phyloP scores from a whole-genome alignment of 1,140 invertebrate genomes.

The Trachymyrmex septentrionalis region DNA sequence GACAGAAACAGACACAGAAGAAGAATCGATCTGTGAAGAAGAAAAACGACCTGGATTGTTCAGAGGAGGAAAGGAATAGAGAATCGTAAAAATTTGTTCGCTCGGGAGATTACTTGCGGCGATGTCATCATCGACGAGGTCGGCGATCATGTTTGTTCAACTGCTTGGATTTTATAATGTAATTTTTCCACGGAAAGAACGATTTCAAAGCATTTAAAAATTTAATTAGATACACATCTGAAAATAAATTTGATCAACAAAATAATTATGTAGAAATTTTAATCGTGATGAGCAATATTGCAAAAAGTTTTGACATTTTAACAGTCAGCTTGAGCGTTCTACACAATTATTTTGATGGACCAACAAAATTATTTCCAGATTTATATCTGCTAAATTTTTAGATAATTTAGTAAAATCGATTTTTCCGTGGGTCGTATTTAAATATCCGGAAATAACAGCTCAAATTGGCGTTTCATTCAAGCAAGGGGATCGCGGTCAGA shows the following conservation, averaged over 20 bases:
- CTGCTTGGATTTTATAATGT: slow-evolving; percentile 22
- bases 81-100: slow-evolving; percentile 65
- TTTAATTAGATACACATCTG: too few relatives aligned
- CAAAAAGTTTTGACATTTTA: too few relatives aligned
- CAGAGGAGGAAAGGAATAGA: neutral
- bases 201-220: too few relatives aligned
- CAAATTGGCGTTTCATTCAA: slow-evolving; percentile 20
- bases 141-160: slow-evolving; percentile 35
- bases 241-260: too few relatives aligned
- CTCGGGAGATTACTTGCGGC: slow-evolving; percentile 47
- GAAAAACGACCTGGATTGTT: slow-evolving; percentile 57
- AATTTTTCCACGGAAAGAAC: neutral
- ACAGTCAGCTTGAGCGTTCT: too few relatives aligned
- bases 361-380: too few relatives aligned
- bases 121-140: slow-evolving; percentile 38
- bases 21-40: slow-evolving; percentile 23
- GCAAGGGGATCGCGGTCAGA: slow-evolving; percentile 6
- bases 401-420: too few relatives aligned
- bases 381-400: too few relatives aligned
- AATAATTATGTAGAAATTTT: too few relatives aligned
- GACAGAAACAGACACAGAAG: neutral
- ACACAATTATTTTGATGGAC: too few relatives aligned
- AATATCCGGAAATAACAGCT: slow-evolving; percentile 16
- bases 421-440: neutral
- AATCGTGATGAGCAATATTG: too few relatives aligned